Base-by-base conservation (phyloP, 2,113 vertebrate species). In the Chionodraco myersi region DNA sequence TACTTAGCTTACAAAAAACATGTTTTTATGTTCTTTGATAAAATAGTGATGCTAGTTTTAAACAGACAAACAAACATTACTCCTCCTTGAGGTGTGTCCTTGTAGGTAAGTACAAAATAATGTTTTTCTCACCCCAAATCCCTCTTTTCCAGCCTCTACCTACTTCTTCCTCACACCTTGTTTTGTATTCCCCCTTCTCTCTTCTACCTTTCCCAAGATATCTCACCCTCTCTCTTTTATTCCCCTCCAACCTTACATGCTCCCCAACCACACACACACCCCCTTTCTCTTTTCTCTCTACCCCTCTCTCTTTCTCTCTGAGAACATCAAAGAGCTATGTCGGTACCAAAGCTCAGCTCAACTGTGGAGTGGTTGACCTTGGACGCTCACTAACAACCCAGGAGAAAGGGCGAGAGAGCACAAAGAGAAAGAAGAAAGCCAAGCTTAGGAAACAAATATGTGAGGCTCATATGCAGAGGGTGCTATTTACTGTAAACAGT, bases 361-460 rank as follows among this genome's bases (percentile, higher is more conserved):
- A 84, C 82, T 84, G 66, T 86, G 64, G 54, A 64, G 77, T 16
- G 60, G 77, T 54, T 92, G 91, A 93, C 92, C 91, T 92, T 92
- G 84, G 88, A 80, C 5, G n/a, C 75, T 89, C 72, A 57, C 80
- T 82, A 81, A 89, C 77, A 83, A 88, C 88, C 61, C 57, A 79
- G 64, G 64, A 85, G 77, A 85, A 80, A 88, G 51, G 1, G 53
- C 45, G 53, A 79, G 54, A 30, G 51, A 72, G 53, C 0, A 5
- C 72, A 63, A 58, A 83, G 36, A 64, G 54, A 79, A 72, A 67
- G 30, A 30, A 36, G 47, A 67, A n/a, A 15, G 85, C 6, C 30
- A 15, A 52, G 30, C 54, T 49, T 56, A 58, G 57, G 73, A 77
- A 4, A 48, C 7, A 14, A 58, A 74, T 21, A 13, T 77, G 11